A percentile compares a stretch with the other conserved stretches of the same genome.
Evolutionary conservation across 2,888 invertebrate species (phyloP).

Genomic region (Axea sp.): DNA sequence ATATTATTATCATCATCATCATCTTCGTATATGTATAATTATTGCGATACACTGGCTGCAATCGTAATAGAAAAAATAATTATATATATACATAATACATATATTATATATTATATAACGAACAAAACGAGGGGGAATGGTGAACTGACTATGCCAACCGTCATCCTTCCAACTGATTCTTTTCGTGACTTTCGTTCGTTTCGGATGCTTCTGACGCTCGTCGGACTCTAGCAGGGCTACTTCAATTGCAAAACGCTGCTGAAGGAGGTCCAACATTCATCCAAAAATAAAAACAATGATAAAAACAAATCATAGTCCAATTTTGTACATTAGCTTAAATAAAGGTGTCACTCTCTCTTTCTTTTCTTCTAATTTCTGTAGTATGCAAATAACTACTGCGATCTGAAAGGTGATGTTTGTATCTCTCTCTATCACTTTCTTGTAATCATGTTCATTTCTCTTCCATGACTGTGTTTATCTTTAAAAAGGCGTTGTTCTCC

Average conservation of each 20-base stretch:
- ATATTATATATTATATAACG: slow-evolving; percentile 39
- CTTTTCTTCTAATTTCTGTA: slow-evolving; percentile 28
- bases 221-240: slow-evolving; percentile 90
- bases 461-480: slow-evolving; percentile 1
- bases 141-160: slow-evolving; percentile 50
- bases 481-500: not conserved
- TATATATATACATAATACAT: slow-evolving; percentile 50
- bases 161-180: slow-evolving; percentile 61
- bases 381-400: slow-evolving; percentile 5
- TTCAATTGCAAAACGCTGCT: slow-evolving; percentile 88
- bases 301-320: slow-evolving; percentile 59
- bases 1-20: slow-evolving; percentile 62
- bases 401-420: slow-evolving; percentile 62
- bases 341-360: slow-evolving; percentile 43
- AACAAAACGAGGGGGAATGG: slow-evolving; percentile 40
- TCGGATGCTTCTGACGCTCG: slow-evolving; percentile 77
- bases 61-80: slow-evolving; percentile 51
- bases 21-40: slow-evolving; percentile 62
- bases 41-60: slow-evolving; percentile 57
- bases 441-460: slow-evolving; percentile 1
- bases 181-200: slow-evolving; percentile 83
- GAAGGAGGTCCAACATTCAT: slow-evolving; percentile 80
- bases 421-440: slow-evolving; percentile 47
- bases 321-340: slow-evolving; percentile 59
- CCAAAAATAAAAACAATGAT: slow-evolving; percentile 52